Base-by-base conservation (phyloP, 1,140 invertebrate species). In the Rhagoletis zephyria region DNA sequence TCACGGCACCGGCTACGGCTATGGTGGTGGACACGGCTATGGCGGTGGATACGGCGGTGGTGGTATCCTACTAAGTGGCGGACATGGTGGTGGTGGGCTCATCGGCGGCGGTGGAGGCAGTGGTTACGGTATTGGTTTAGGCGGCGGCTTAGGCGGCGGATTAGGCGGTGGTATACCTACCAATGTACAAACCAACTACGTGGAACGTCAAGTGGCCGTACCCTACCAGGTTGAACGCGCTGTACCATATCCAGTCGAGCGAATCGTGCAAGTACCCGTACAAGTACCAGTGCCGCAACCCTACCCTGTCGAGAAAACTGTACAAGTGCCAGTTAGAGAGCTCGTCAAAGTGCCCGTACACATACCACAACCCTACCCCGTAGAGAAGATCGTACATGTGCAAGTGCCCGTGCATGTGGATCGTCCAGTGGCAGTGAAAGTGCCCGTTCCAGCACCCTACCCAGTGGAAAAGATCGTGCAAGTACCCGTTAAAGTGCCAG, bases 311-410 rank as follows among this genome's bases (percentile, higher is more conserved):
- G 92, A 94, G 91, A 95, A 94, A 93, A 93, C 94, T 93, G 93
- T 95, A 90, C 94, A 94, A 89, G 92, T 94, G 93, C 91, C 94
- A 93, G 93, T 95, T 90, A 94, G 95, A 93, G 93, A 95, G 94
- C 94, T 95, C 94, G 92, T 95, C n/a, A 95, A 95, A 90, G 94
- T 95, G 87, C 94, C 95, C 87, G 95, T 95, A 30, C 94, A 95
- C 88, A 95, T 96, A 14, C 95, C 96, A 87, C 95, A 96, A 89
- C 95, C 96, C 86, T 96, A 96, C 91, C 94, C 94, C 87, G 94
- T 95, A 56, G 94, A 94, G 88, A 95, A 94, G 89, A 90, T 94
- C 70, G 89, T 95, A 56, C 90, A 90, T 85, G 90, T 93, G 70
- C 93, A 92, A 56, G 92, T 94, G 5, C 91, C 94, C 19, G 92